A percentile compares a stretch with the other conserved stretches of the same genome.
Conservation (phyloP, 1,140 invertebrate genomes). For the Chionoecetes opilio region DNA sequence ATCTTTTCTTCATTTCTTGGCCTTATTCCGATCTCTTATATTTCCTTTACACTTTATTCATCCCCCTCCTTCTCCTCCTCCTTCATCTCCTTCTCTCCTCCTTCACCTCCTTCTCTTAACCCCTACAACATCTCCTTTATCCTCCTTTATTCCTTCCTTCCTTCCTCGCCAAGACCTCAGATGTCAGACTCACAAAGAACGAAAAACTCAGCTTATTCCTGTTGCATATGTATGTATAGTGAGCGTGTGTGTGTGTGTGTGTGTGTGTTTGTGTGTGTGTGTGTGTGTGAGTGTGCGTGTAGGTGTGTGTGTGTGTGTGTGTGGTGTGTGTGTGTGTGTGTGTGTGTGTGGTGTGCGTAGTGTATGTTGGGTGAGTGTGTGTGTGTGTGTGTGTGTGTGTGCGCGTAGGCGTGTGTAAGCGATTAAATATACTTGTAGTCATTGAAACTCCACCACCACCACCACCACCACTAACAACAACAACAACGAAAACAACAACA, state of each 20-base stretch:
- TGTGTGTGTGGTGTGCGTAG: too few species aligned
- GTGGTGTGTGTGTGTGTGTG: too few species aligned
- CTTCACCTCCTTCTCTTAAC: not conserved
- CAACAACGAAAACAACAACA: not conserved
- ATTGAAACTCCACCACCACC: too few species aligned
- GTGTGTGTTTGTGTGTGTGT: slow-evolving; percentile 59
- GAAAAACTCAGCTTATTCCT: slow-evolving; percentile 28
- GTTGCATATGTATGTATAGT: not conserved
- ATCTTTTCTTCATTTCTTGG: not conserved
- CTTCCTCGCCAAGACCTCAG: not conserved
- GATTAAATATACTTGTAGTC: too few species aligned
- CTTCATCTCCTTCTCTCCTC: not conserved
- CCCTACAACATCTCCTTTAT: not conserved
- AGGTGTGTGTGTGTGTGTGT: slow-evolving; percentile 59
- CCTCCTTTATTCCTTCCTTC: not conserved
- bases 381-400: slow-evolving; percentile 52
- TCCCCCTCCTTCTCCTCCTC: not conserved
- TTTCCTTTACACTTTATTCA: not conserved
- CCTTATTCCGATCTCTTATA: not conserved
- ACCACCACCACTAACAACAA: too few species aligned
- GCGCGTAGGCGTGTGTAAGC: not conserved
- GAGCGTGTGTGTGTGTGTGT: slow-evolving; percentile 28
- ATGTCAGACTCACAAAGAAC: not conserved
- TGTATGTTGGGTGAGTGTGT: too few species aligned
- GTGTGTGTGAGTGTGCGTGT: slow-evolving; percentile 61